Conservation (phyloP, 23 tunicate genomes). For the Ciona savignyi region DNA sequence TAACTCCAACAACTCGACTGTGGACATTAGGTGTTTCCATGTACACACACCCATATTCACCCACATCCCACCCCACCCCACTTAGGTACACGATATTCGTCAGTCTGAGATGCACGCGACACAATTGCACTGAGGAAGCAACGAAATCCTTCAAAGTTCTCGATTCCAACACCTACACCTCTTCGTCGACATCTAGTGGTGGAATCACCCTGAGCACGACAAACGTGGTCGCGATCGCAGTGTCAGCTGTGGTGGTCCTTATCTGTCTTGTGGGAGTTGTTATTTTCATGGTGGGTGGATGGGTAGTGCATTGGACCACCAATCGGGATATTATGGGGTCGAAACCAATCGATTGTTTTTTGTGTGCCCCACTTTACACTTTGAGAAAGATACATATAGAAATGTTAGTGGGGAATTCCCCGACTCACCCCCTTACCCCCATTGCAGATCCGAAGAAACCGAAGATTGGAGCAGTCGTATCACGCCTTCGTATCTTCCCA, state of each 20-base stretch:
- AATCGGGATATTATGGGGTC: no score
- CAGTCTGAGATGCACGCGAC: conserved; percentile 1
- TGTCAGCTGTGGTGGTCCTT: conserved; percentile 25
- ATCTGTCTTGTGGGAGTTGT: conserved; percentile 22
- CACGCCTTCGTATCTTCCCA: conserved; percentile 69
- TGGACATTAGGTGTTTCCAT: neutral
- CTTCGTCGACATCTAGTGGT: conserved; percentile 2
- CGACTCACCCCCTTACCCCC: neutral
- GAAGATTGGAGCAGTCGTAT: conserved; percentile 34
- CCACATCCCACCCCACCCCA: no score
- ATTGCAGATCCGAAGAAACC: conserved; percentile 41
- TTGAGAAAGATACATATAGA: no score
- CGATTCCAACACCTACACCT: neutral
- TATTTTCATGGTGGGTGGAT: conserved; percentile 57
- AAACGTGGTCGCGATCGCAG: conserved; percentile 52
- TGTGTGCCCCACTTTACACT: no score
- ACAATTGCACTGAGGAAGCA: neutral
- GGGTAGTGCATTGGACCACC: no score
- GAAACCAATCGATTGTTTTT: no score
- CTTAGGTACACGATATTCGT: neutral
- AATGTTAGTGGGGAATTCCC: no score
- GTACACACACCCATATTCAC: neutral
- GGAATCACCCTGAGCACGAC: conserved; percentile 9
- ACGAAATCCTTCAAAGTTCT: neutral
- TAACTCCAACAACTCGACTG: neutral